These are phyloP conservation scores for Phylloscopus trochilus DNA, from an alignment of 2,113 vertebrate genomes.

Conservation along the genomic window DNA sequence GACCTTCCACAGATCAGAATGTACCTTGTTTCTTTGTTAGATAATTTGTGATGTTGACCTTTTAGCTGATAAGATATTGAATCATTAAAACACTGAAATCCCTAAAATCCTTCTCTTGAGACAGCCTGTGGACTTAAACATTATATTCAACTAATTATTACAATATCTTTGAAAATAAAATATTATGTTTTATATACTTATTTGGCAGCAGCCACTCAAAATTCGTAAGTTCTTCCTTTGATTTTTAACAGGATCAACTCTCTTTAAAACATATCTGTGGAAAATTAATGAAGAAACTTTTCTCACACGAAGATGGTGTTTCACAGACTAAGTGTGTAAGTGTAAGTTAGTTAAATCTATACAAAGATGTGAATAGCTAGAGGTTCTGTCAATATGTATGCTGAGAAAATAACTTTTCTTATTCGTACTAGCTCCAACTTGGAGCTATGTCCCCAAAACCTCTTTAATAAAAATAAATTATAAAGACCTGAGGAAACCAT, in stretches of 20 bases:
- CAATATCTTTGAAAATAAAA: neutral
- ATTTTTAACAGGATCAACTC: neutral
- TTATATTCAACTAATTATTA: neutral
- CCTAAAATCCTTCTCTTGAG: neutral
- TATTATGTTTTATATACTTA: neutral
- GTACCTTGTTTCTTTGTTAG: neutral
- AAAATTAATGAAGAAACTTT: neutral
- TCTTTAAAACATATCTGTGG: neutral
- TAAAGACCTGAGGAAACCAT: neutral
- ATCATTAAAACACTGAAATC: neutral
- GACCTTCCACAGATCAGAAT: neutral
- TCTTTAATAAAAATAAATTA: neutral
- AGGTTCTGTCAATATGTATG: neutral
- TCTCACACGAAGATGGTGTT: neutral
- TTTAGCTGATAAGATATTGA: neutral
- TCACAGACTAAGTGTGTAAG: neutral
- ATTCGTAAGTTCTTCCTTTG: neutral
- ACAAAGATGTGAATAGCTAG: neutral
- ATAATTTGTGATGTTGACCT: neutral
- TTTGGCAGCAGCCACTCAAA: neutral
- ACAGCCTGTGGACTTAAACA: neutral
- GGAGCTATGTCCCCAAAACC: neutral
- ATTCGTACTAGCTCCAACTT: neutral
- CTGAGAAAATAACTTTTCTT: neutral
- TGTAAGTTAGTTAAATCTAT: neutral